Evolutionary conservation across 92 coral and sea anemone species (phyloP).

Genomic region (Phenganax subtilis): DNA sequence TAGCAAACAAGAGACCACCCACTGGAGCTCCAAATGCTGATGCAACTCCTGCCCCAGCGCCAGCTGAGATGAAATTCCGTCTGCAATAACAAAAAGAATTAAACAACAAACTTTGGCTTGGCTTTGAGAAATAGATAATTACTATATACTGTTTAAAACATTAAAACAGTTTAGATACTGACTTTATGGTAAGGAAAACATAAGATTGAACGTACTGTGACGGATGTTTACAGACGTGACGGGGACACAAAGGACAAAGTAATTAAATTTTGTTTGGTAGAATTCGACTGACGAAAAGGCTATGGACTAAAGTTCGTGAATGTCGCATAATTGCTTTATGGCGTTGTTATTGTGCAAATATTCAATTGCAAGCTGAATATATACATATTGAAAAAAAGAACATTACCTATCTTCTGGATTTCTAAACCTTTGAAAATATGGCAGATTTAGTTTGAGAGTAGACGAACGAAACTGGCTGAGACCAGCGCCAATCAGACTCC

Average conservation of each 20-base stretch:
- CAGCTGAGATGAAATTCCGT: slow-evolving; percentile 97
- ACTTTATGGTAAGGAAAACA: too few relatives aligned
- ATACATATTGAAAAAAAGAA: not conserved
- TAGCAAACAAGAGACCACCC: slow-evolving; percentile 90
- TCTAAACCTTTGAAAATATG: slow-evolving; percentile 94
- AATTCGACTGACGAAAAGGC: too few relatives aligned
- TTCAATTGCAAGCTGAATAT: too few relatives aligned
- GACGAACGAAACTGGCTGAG: slow-evolving; percentile 93
- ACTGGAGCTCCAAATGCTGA: slow-evolving; percentile 99
- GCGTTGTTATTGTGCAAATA: too few relatives aligned
- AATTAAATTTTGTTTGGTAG: too few relatives aligned
- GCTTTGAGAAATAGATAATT: not conserved
- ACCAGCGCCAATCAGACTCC: slow-evolving; percentile 98
- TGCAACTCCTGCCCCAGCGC: slow-evolving; percentile 99
- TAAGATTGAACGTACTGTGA: too few relatives aligned
- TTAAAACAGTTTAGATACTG: too few relatives aligned
- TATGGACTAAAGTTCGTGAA: too few relatives aligned
- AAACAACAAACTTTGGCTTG: not conserved
- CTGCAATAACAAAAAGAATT: slow-evolving; percentile 35
- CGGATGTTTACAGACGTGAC: too few relatives aligned
- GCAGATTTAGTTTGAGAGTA: slow-evolving; percentile 78
- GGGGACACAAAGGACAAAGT: too few relatives aligned
- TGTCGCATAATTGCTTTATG: too few relatives aligned
- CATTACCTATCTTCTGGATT: slow-evolving; percentile 97
- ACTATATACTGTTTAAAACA: too few relatives aligned